Conservation (phyloP, 2,888 invertebrate genomes). For the Hofmannophila pseudospretella region DNA sequence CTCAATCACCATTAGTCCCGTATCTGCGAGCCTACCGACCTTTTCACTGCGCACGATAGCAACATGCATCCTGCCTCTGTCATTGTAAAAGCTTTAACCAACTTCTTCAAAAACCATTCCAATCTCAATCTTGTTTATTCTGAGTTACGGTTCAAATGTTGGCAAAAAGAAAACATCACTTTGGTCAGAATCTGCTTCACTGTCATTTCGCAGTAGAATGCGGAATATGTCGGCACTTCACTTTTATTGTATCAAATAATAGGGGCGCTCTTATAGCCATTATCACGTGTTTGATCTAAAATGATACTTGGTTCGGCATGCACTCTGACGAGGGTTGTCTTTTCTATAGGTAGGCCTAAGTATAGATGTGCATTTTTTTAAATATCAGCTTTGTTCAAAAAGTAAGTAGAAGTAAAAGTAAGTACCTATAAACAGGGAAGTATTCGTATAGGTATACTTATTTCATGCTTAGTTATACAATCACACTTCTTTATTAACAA, state of each 20-base stretch:
- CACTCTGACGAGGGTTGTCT: slow-evolving; percentile 40
- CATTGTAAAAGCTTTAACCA: slow-evolving; percentile 51
- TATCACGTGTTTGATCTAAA: slow-evolving; percentile 79
- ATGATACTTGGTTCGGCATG: slow-evolving; percentile 66
- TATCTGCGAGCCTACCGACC: slow-evolving; percentile 69
- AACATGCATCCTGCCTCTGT: slow-evolving; percentile 32
- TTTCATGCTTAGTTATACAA: no score
- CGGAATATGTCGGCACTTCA: slow-evolving; percentile 77
- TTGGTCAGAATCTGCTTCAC: slow-evolving; percentile 38
- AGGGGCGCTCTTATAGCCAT: slow-evolving; percentile 76
- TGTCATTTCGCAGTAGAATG: slow-evolving; percentile 65
- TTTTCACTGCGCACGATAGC: slow-evolving; percentile 55
- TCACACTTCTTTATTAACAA: no score
- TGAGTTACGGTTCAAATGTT: slow-evolving; percentile 21
- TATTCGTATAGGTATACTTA: no score
- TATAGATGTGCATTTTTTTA: no score
- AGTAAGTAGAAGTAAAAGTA: no score
- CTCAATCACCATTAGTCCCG: slow-evolving; percentile 76
- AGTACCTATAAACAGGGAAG: no score
- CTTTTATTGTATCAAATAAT: slow-evolving; percentile 78
- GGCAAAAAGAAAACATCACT: slow-evolving; percentile 19
- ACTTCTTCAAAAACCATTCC: slow-evolving; percentile 14
- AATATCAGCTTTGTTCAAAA: no score
- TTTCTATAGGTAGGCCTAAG: slow-evolving; percentile 44
- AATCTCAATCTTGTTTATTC: slow-evolving; percentile 23